A percentile compares a stretch with the other conserved stretches of the same genome.
phyloP scores from a whole-genome alignment of 2,113 vertebrate species.

The Phainopepla nitens region DNA sequence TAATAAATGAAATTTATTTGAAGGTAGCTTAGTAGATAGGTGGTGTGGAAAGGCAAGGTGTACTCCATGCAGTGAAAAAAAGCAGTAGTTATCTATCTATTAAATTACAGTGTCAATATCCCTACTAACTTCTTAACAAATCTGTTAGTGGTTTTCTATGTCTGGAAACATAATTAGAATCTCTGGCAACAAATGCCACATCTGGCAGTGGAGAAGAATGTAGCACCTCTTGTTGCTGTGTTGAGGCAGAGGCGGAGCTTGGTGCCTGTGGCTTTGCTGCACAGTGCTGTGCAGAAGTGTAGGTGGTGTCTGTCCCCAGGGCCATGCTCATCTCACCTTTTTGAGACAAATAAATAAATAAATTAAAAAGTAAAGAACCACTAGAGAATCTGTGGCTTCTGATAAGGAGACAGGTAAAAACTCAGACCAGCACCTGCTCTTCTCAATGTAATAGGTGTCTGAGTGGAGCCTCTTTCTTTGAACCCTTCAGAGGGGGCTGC shows the following conservation, averaged over 20 bases:
- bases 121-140: not conserved
- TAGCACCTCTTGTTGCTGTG: not conserved
- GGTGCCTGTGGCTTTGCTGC: not conserved
- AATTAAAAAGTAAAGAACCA: not conserved
- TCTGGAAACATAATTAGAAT: not conserved
- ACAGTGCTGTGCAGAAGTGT: not conserved
- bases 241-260: not conserved
- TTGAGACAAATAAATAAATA: not conserved
- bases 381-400: not conserved
- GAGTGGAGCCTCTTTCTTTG: not conserved
- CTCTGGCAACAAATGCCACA: not conserved
- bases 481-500: not conserved
- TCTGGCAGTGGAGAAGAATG: not conserved
- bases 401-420: not conserved
- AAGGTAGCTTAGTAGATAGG: not conserved
- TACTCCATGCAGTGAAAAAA: not conserved
- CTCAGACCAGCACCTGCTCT: not conserved
- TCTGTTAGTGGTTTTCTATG: not conserved
- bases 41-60: fast-evolving
- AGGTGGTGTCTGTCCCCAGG: not conserved
- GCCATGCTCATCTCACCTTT: not conserved
- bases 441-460: not conserved
- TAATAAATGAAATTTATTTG: conserved; percentile 27
- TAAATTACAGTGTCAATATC: not conserved
- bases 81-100: not conserved